Conservation (phyloP, 2,113 vertebrate species). For the Melospiza melodia region DNA sequence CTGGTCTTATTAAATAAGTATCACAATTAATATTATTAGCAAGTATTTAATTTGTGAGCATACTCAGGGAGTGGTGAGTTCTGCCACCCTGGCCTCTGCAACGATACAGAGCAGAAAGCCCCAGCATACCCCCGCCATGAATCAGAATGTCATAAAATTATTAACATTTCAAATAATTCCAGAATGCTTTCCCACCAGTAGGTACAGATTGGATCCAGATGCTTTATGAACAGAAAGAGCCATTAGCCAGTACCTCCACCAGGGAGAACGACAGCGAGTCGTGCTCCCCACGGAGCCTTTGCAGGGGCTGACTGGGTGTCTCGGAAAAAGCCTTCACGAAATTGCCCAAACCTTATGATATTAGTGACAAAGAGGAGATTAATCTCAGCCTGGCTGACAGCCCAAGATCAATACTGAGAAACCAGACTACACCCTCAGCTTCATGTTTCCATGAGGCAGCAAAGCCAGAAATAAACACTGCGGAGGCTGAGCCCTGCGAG, state of each 20-base stretch:
- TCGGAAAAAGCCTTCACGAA: neutral
- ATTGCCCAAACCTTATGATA: constrained; percentile 15
- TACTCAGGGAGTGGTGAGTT: neutral
- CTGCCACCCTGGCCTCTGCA: neutral
- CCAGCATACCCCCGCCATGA: constrained; percentile 28
- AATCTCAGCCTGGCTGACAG: constrained; percentile 38
- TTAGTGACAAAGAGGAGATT: constrained; percentile 34
- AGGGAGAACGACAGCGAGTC: neutral
- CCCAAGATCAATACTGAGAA: constrained; percentile 54
- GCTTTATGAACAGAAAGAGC: constrained; percentile 43
- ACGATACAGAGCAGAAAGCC: constrained; percentile 17
- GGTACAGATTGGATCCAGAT: constrained; percentile 72
- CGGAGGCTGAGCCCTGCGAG: neutral
- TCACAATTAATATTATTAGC: neutral
- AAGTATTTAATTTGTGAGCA: neutral
- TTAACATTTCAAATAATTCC: constrained; percentile 58
- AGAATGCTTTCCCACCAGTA: constrained; percentile 58
- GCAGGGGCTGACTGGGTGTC: neutral
- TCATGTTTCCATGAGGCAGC: constrained; percentile 45
- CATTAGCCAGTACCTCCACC: constrained; percentile 20
- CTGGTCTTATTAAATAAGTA: neutral
- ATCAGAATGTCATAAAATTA: constrained; percentile 63
- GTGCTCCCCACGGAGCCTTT: neutral
- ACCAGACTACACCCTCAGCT: constrained; percentile 30
- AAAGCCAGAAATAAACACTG: constrained; percentile 43